Evolutionary conservation across 2,888 invertebrate genomes (phyloP), one percentile per base, ranked within the genome.

Genomic region (Drosophila longiperda): DNA sequence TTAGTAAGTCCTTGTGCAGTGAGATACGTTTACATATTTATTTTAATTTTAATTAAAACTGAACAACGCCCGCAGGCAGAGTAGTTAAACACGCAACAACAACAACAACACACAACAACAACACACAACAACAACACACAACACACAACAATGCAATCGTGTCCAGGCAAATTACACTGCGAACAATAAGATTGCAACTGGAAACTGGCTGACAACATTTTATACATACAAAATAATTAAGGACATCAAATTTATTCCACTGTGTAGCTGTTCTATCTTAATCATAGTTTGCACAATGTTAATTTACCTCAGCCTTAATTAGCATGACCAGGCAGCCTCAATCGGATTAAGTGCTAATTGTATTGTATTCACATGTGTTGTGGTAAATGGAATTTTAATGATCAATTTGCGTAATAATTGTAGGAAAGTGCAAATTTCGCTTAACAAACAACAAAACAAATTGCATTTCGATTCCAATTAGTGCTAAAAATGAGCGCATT

Each of bases 1-100:
- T 45, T 6, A 50, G 11, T 40, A 15, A 40, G 48, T 55, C 36
- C 45, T 48, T 34, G 26, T 49, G 15, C 33, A 23, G 1, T 15
- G 49, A 26, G 50, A 34, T 61, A 38, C 8, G 33, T 65, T 55
- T 57, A 65, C 8, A 54, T 36, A 36, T 29, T 29, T 38, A 38
- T 55, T 55, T 55, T 55, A 55, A 55, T 38, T 55, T 38, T 80
- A 83, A 83, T 83, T 83, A 83, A 80, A 80, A 68, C 70, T 71
- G 80, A 77, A 73, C 70, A 68, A 49, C 60, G 65, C 66, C 71
- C 55, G 40, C 65, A 50, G 58, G 7, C 11, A 23, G 65, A 54
- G 38, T 49, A 69, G 62, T 50, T 38, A 67, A 67, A 38, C 61
- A 67, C 26, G 55, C 67, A 61, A 40, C 29, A 48, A 29, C 5